Conservation (phyloP, 1,140 invertebrate species). For the Drosophila pachea region DNA sequence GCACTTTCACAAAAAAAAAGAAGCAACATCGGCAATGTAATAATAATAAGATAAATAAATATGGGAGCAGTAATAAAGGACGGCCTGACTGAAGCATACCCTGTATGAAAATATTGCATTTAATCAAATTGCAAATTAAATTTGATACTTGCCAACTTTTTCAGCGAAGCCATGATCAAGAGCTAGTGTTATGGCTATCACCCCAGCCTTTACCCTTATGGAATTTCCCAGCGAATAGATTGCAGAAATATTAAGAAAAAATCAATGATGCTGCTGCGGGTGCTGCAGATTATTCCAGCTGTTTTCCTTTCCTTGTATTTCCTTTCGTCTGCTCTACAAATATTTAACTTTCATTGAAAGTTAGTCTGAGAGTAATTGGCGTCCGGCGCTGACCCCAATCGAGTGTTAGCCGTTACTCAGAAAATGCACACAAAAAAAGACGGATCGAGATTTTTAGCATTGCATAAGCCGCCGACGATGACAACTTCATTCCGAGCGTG, state of each 20-base stretch:
- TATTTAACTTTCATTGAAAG: constrained; percentile 76
- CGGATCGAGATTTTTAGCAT: constrained; percentile 57
- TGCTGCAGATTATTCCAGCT: constrained; percentile 19
- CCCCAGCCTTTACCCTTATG: too few relatives aligned
- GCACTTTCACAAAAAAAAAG: constrained; percentile 63
- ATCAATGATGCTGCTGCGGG: background rate
- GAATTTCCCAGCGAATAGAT: too few relatives aligned
- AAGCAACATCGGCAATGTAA: constrained; percentile 8
- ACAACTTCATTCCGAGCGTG: constrained; percentile 57
- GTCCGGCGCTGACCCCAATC: constrained; percentile 60
- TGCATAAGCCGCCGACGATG: constrained; percentile 50
- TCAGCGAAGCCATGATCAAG: too few relatives aligned
- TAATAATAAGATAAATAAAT: constrained; percentile 30
- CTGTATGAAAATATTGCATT: background rate
- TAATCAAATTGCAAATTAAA: background rate
- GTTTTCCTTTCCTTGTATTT: constrained; percentile 74
- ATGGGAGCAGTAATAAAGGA: background rate
- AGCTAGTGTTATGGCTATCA: too few relatives aligned
- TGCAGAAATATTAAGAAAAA: too few relatives aligned
- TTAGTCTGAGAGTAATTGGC: constrained; percentile 47
- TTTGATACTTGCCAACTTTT: background rate
- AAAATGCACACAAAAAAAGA: constrained; percentile 47
- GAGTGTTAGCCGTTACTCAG: constrained; percentile 43
- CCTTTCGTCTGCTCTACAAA: constrained; percentile 66
- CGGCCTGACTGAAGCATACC: background rate